Percentiles rank a stretch among this genome's conserved stretches.
Evolutionary conservation across 2,888 invertebrate genomes (phyloP).

Genomic region (Patella depressa): DNA sequence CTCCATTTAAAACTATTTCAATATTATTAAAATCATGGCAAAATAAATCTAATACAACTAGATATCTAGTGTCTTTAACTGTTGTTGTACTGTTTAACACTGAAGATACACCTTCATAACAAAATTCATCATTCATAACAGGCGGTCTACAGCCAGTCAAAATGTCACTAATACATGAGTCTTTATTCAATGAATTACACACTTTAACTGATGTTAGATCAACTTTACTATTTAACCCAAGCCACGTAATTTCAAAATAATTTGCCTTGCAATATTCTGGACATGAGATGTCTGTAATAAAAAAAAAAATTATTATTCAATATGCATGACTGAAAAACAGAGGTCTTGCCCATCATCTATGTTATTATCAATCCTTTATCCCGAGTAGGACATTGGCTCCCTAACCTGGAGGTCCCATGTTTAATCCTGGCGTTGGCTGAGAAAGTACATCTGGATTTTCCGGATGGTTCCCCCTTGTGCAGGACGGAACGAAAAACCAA

Average conservation of each 20-base stretch:
- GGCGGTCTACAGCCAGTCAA: not conserved
- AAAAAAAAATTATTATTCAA: too few species aligned
- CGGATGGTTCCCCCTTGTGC: too few species aligned
- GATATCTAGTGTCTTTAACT: conserved; percentile 25
- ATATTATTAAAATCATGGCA: conserved; percentile 22
- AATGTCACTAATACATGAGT: not conserved
- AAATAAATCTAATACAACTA: conserved; percentile 40
- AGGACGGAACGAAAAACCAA: too few species aligned
- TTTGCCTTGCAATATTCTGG: not conserved
- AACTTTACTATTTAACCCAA: conserved; percentile 2
- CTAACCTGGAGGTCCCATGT: too few species aligned
- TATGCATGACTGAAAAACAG: too few species aligned
- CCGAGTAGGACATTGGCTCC: too few species aligned
- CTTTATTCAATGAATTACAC: not conserved
- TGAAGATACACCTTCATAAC: not conserved
- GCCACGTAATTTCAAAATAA: not conserved
- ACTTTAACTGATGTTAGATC: not conserved
- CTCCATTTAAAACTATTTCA: conserved; percentile 39
- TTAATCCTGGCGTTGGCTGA: too few species aligned
- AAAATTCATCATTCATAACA: not conserved
- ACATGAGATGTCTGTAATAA: too few species aligned
- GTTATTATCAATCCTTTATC: too few species aligned
- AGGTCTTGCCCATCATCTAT: too few species aligned
- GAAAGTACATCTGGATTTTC: too few species aligned
- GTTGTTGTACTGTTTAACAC: not conserved